Conservation (phyloP, 2,113 vertebrate genomes). For the Vulpes ferrilata region DNA sequence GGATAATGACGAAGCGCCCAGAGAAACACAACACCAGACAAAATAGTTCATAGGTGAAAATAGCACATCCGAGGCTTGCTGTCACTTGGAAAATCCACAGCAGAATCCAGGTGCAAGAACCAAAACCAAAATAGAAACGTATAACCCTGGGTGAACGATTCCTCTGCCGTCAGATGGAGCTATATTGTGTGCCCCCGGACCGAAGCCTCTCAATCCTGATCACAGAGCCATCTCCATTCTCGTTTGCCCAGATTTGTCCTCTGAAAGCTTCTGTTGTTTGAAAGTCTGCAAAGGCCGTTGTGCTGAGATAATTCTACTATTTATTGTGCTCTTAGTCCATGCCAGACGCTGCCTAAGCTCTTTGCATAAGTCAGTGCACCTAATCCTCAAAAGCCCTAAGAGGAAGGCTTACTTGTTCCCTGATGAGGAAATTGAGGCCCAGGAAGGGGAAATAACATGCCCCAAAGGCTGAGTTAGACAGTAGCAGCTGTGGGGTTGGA, state of each 20-base stretch:
- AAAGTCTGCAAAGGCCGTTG: slow-evolving; percentile 41
- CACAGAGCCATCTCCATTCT: not conserved
- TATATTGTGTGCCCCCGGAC: rapidly evolving
- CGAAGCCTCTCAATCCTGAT: not conserved
- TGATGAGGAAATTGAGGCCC: not conserved
- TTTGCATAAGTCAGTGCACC: slow-evolving; percentile 45
- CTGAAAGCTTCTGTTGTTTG: not conserved
- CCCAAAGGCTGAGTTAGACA: not conserved
- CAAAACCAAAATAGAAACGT: not conserved
- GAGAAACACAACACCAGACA: not conserved
- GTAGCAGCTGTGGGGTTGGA: not conserved
- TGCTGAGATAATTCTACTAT: slow-evolving; percentile 65
- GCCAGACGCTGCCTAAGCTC: slow-evolving; percentile 23
- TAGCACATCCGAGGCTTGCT: not conserved
- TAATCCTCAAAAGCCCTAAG: slow-evolving; percentile 49
- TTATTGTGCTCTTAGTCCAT: slow-evolving; percentile 59
- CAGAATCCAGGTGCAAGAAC: not conserved
- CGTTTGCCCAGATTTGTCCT: slow-evolving; percentile 11
- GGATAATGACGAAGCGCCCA: not conserved
- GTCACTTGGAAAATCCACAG: not conserved
- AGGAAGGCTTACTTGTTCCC: not conserved
- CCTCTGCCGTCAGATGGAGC: not conserved
- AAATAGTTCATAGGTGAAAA: slow-evolving; percentile 24
- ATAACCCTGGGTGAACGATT: rapidly evolving
- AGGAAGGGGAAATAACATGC: slow-evolving; percentile 37